Base-by-base conservation (phyloP, 2,797 vertebrate species). In the Cheirogaleus major region DNA sequence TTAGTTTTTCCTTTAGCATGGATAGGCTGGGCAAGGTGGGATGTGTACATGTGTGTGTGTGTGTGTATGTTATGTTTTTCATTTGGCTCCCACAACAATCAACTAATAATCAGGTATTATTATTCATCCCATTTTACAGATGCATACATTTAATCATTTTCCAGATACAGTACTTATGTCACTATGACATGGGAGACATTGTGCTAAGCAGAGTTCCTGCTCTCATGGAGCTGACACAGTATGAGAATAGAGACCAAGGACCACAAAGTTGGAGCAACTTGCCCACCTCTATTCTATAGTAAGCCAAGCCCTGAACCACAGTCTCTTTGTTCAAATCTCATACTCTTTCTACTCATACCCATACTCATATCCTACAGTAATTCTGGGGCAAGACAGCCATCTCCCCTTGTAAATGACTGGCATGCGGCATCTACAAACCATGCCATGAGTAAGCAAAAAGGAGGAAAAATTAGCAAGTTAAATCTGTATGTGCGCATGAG, bases 261-360 rank as follows among this genome's bases (percentile, higher is more conserved):
- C 43, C 50, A 4, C 22, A 43, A 55, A 20, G 35, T 3, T 89
- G 76, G 25, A 73, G 15, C 17, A 30, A 30, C n/a, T 30, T 70
- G 41, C 30, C n/a, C 30, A 48, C 65, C 11, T 25, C 8, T 61
- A 41, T 27, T 80, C 79, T 38, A 18, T 30, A 63, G 73, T 8
- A 91, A 95, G 79, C 27, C 55, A 69, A 50, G 30, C 5, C 50
- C 20, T 72, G 45, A 90, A 25, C 50, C 48, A 20, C 35, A 55
- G 20, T 72, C n/a, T 85, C 43, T 57, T 81, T 35, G 41, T 91
- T 79, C 84, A 89, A 72, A 52, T 89, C 25, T 80, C 45, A 52
- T 23, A 52, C 14, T 80, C 23, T 82, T 90, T 85, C 38, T 41
- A 38, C 38, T 38, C 38, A 38, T 38, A 38, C 38, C 4, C 38